Evolutionary conservation across 53 echinoderm and acorn worm genomes (phyloP), one percentile per base, ranked within the genome.

Genomic region (Arbacia lixula): DNA sequence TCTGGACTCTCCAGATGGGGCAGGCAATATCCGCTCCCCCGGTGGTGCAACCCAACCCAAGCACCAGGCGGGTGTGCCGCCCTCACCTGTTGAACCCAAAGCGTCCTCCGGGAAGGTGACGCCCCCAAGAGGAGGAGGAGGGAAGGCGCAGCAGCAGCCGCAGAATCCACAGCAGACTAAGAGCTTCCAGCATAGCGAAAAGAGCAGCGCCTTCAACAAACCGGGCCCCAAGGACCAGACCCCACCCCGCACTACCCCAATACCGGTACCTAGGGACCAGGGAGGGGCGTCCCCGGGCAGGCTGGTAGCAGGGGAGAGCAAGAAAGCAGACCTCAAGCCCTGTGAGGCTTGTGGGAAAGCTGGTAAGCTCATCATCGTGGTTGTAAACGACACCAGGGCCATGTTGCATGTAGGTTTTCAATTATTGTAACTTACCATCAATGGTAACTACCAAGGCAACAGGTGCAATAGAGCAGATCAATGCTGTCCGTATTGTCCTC

Each of bases 341-440:
- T 77, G 77, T 58, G 77, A 77, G 39, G 77, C 77, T 0, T 77
- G 77, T 38, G 77, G 25, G 38, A 77, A 77, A 27, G 36, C 77
- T 24, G 77, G 77, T 77, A 71, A 30, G 62, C 3, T 56, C 55
- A 55, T 3, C 26, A 22, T 55, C 21, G 26, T 26, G 17, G 50
- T 56, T 22, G 21, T 5, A n/a, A n/a, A n/a, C n/a, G n/a, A n/a
- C n/a, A n/a, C n/a, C n/a, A n/a, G n/a, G n/a, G n/a, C n/a, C n/a
- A n/a, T n/a, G n/a, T n/a, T n/a, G n/a, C n/a, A n/a, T n/a, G n/a
- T n/a, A n/a, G n/a, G n/a, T n/a, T n/a, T n/a, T n/a, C n/a, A n/a
- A n/a, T n/a, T n/a, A n/a, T n/a, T n/a, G n/a, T n/a, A n/a, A n/a
- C n/a, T n/a, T n/a, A n/a, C n/a, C n/a, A n/a, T n/a, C n/a, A n/a